phyloP scores from a whole-genome alignment of 1,140 invertebrate species.

The Geopemphigus sp. region DNA sequence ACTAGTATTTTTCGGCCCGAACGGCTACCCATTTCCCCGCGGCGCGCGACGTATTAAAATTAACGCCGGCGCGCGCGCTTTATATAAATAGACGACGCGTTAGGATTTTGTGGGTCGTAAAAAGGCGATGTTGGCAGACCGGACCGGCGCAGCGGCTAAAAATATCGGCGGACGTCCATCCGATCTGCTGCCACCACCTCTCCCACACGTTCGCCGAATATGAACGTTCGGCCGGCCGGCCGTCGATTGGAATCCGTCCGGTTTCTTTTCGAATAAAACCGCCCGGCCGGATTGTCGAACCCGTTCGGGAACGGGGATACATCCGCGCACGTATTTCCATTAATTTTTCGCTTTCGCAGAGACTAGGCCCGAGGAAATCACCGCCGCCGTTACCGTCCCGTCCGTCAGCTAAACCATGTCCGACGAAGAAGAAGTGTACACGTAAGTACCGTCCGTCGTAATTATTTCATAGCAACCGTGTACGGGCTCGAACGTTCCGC shows the following conservation, averaged over 20 bases:
- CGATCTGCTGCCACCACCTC: conserved; percentile 23
- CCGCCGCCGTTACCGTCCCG: no score
- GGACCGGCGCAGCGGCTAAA: conserved; percentile 26
- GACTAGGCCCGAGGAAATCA: conserved; percentile 4
- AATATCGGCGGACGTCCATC: background rate
- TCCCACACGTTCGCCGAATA: conserved; percentile 32
- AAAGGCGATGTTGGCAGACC: conserved; percentile 47
- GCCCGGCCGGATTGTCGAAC: background rate
- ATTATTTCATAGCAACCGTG: background rate
- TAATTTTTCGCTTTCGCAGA: conserved; percentile 17
- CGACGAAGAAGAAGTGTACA: conserved; percentile 50
- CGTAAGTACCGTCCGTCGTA: conserved; percentile 14
- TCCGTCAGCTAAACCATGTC: conserved; percentile 24
- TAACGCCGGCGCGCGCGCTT: background rate
- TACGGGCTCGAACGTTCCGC: no score
- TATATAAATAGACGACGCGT: conserved; percentile 41
- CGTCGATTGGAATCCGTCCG: conserved; percentile 10
- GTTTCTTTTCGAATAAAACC: conserved; percentile 32
- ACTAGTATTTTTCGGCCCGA: no score
- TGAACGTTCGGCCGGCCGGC: background rate
- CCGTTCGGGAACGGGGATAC: no score
- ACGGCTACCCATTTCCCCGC: no score
- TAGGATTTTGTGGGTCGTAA: conserved; percentile 45
- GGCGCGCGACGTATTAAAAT: no score
- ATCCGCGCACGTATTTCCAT: no score